Conservation (phyloP, 92 coral and sea anemone genomes). For the Blastomussa wellsi region DNA sequence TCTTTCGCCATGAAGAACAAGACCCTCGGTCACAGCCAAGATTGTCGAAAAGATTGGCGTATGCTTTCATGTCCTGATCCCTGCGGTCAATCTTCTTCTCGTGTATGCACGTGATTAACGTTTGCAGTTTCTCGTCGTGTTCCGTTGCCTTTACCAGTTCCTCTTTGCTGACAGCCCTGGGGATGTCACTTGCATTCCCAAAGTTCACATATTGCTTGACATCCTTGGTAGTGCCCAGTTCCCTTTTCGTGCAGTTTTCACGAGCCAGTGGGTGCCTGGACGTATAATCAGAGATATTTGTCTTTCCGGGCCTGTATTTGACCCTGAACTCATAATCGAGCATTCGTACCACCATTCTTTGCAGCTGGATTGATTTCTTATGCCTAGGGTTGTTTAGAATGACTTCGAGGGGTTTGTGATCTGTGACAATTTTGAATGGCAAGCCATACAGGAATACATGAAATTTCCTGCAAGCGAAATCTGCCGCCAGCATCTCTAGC, state of each 20-base stretch:
- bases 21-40: slow-evolving; percentile 16
- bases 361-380: slow-evolving; percentile 21
- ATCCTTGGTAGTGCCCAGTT: not conserved
- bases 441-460: slow-evolving; percentile 19
- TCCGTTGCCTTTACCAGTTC: slow-evolving; percentile 4
- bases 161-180: slow-evolving; percentile 11
- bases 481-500: slow-evolving; percentile 22
- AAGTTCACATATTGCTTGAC: slow-evolving; percentile 7
- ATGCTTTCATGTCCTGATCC: not conserved
- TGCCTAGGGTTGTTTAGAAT: slow-evolving; percentile 26
- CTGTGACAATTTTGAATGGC: slow-evolving; percentile 19
- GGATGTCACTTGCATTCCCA: not conserved
- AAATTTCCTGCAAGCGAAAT: slow-evolving; percentile 26
- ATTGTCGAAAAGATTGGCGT: slow-evolving; percentile 8
- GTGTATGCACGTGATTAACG: not conserved
- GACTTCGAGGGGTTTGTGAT: slow-evolving; percentile 33
- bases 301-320: slow-evolving; percentile 40
- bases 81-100: not conserved
- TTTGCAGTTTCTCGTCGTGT: not conserved
- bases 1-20: slow-evolving; percentile 21
- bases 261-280: slow-evolving; percentile 24
- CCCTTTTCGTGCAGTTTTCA: slow-evolving; percentile 9
- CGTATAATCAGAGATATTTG: slow-evolving; percentile 38
- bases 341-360: slow-evolving; percentile 20
- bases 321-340: slow-evolving; percentile 13